Evolutionary conservation across 1,140 invertebrate species (phyloP), one percentile per base, ranked within the genome.

Genomic region (Euschistus heros): DNA sequence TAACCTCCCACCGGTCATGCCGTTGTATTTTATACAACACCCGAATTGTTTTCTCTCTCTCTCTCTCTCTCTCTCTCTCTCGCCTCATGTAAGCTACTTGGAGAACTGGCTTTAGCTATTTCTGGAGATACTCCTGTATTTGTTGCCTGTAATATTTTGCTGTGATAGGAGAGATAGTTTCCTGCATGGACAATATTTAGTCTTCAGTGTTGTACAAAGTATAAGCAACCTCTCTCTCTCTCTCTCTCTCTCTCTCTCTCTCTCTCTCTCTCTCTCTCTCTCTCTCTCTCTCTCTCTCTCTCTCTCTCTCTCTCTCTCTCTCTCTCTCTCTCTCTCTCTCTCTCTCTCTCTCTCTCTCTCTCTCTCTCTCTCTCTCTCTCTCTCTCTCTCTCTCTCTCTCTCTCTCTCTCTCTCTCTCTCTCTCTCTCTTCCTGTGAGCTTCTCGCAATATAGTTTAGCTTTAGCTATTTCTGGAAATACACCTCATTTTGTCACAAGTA

Each of bases 1-100:
- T n/a, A n/a, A n/a, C n/a, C n/a, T n/a, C n/a, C n/a, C n/a, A n/a
- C n/a, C n/a, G n/a, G n/a, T n/a, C n/a, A n/a, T n/a, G n/a, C n/a
- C n/a, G n/a, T n/a, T n/a, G n/a, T n/a, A n/a, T n/a, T n/a, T n/a
- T n/a, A n/a, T n/a, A n/a, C 52, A 18, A 20, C 24, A 18, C 52
- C 7, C 52, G 8, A 10, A 18, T 55, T 55, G 13, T 33, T 61
- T 8, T 61, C 10, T 37, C 33, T 27, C 13, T 27, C 10, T 37
- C 59, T 61, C 59, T 37, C 33, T 37, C 59, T 61, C 59, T 37
- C 33, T 37, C 59, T 61, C 59, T 37, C 33, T 37, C 59, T 61
- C 59, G 8, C 24, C 20, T n/a, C n/a, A n/a, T n/a, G n/a, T n/a
- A n/a, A n/a, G n/a, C n/a, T n/a, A n/a, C n/a, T n/a, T n/a, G n/a